Conservation (phyloP, 2,797 vertebrate species). For the Macrochelys suwanniensis region DNA sequence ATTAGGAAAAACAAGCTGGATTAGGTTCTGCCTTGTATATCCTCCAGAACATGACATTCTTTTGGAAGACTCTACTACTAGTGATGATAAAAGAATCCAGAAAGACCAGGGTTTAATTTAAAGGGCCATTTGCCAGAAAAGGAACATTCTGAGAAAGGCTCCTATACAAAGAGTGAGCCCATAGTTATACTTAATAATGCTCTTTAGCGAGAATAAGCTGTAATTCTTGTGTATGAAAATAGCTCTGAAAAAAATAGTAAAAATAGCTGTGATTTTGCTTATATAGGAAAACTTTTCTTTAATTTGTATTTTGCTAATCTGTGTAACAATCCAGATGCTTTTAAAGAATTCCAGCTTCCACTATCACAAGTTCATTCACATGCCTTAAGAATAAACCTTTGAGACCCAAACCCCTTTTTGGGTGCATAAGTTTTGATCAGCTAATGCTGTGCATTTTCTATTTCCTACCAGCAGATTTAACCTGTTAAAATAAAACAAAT, state of each 20-base stretch:
- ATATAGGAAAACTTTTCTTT: not conserved
- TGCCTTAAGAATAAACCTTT: not conserved
- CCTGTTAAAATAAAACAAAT: not conserved
- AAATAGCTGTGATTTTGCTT: not conserved
- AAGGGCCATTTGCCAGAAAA: not conserved
- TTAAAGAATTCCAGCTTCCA: not conserved
- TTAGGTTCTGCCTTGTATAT: not conserved
- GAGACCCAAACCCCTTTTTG: not conserved
- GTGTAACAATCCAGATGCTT: no score
- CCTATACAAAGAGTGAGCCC: not conserved
- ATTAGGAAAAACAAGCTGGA: not conserved
- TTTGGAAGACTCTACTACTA: not conserved
- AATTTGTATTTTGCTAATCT: no score
- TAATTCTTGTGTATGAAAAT: not conserved
- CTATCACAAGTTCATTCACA: not conserved
- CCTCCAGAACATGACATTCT: not conserved
- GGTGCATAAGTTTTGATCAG: not conserved
- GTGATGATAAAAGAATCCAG: not conserved
- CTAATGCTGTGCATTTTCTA: not conserved
- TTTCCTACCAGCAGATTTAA: not conserved
- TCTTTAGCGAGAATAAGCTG: not conserved
- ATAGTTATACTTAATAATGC: no score
- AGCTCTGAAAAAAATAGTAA: not conserved
- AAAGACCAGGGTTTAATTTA: not conserved
- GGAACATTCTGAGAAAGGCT: not conserved